Conservation (phyloP, 1,140 invertebrate genomes). For the Charaxes varanes region DNA sequence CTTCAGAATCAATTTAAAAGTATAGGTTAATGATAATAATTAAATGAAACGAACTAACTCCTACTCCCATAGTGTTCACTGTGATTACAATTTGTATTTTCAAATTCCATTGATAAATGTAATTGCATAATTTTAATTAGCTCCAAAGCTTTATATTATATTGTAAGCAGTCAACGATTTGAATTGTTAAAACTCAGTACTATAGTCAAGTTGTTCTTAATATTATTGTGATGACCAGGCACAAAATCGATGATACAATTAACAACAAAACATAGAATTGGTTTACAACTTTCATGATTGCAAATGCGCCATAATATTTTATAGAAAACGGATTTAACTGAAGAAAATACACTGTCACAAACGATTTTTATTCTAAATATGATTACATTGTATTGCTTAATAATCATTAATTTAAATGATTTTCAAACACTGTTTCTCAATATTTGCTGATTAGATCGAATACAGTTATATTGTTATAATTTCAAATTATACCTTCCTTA, state of each 20-base stretch:
- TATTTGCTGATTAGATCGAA: too few relatives aligned
- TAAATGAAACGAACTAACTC: conserved; percentile 18
- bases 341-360: too few relatives aligned
- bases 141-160: conserved; percentile 19
- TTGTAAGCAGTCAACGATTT: conserved; percentile 12
- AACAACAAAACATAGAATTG: too few relatives aligned
- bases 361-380: too few relatives aligned
- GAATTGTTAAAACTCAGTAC: conserved; percentile 13
- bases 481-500: too few relatives aligned
- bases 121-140: conserved; percentile 21
- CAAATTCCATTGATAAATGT: conserved; percentile 15
- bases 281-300: conserved; percentile 25
- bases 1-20: conserved; percentile 17
- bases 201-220: conserved; percentile 8
- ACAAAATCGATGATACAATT: conserved; percentile 28
- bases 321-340: too few relatives aligned
- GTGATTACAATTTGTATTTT: conserved; percentile 22
- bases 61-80: conserved; percentile 27
- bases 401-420: too few relatives aligned
- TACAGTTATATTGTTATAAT: too few relatives aligned
- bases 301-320: too few relatives aligned
- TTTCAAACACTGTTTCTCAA: background rate
- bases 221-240: conserved; percentile 28
- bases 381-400: too few relatives aligned
- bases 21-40: conserved; percentile 20